A percentile compares a stretch with the other conserved stretches of the same genome.
phyloP scores from a whole-genome alignment of 1,140 invertebrate genomes.

The Campodea augens region DNA sequence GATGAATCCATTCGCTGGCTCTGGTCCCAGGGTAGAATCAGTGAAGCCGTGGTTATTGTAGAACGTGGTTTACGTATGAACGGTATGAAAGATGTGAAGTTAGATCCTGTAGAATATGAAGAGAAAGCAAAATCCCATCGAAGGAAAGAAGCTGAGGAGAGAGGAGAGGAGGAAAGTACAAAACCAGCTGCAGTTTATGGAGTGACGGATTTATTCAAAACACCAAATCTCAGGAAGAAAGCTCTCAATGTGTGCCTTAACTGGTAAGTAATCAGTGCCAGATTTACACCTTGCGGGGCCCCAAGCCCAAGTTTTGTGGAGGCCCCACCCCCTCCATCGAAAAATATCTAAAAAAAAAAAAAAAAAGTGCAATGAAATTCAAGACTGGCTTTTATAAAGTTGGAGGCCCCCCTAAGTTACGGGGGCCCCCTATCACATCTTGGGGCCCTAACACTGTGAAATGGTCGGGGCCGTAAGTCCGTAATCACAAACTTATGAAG shows the following conservation, averaged over 20 bases:
- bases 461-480: too few relatives aligned
- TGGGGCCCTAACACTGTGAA: too few relatives aligned
- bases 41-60: slow-evolving; percentile 49
- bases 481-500: too few relatives aligned
- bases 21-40: slow-evolving; percentile 50
- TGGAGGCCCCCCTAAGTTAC: too few relatives aligned
- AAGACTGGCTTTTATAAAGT: too few relatives aligned
- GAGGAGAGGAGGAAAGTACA: slow-evolving; percentile 17
- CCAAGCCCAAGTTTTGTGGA: too few relatives aligned
- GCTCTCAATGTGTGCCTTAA: slow-evolving; percentile 61
- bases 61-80: slow-evolving; percentile 50
- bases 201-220: slow-evolving; percentile 49
- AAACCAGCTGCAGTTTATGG: slow-evolving; percentile 30
- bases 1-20: slow-evolving; percentile 71
- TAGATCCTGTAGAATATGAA: slow-evolving; percentile 40
- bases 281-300: too few relatives aligned
- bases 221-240: slow-evolving; percentile 54
- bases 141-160: background rate
- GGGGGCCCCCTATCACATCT: too few relatives aligned
- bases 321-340: too few relatives aligned
- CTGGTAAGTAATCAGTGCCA: slow-evolving; percentile 34
- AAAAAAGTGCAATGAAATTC: too few relatives aligned
- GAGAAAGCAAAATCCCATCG: slow-evolving; percentile 24
- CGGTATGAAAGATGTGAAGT: slow-evolving; percentile 30
- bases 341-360: too few relatives aligned